Conservation (phyloP, 1,140 invertebrate species). For the Frieseomelitta varia region DNA sequence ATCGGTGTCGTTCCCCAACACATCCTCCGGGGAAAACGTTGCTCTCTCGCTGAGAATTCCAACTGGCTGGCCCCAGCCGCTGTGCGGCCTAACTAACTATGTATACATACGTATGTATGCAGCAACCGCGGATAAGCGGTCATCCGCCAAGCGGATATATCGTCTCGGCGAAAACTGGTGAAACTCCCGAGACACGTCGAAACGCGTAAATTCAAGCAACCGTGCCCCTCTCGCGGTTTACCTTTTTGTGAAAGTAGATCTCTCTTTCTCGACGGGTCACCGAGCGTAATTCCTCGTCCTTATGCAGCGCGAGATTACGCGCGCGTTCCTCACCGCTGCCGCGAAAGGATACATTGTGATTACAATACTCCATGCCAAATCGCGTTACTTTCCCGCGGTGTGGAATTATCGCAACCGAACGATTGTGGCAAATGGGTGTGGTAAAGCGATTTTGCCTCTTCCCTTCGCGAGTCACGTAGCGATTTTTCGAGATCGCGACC, state of each 20-base stretch:
- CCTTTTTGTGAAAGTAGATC: conserved; percentile 48
- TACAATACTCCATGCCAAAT: neutral
- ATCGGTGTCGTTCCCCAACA: neutral
- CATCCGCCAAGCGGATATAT: neutral
- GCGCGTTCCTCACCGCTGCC: conserved; percentile 6
- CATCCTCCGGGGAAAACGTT: neutral
- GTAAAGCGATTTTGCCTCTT: conserved; percentile 26
- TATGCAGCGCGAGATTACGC: conserved; percentile 38
- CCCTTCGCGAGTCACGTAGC: no score
- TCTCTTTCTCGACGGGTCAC: conserved; percentile 38
- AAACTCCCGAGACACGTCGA: conserved; percentile 38
- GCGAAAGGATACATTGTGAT: conserved; percentile 33
- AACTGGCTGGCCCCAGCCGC: neutral
- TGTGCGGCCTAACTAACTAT: neutral
- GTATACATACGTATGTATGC: no score
- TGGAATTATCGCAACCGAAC: conserved; percentile 23
- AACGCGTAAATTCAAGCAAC: conserved; percentile 44
- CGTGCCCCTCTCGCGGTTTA: conserved; percentile 37
- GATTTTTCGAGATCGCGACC: neutral
- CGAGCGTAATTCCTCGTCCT: conserved; percentile 46
- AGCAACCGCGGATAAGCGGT: neutral
- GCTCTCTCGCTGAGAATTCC: neutral
- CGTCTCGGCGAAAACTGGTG: conserved; percentile 40
- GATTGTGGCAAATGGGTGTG: conserved; percentile 26
- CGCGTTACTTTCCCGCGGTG: conserved; percentile 25